phyloP scores from a whole-genome alignment of 2,113 vertebrate genomes.

The Pundamilia nyererei region DNA sequence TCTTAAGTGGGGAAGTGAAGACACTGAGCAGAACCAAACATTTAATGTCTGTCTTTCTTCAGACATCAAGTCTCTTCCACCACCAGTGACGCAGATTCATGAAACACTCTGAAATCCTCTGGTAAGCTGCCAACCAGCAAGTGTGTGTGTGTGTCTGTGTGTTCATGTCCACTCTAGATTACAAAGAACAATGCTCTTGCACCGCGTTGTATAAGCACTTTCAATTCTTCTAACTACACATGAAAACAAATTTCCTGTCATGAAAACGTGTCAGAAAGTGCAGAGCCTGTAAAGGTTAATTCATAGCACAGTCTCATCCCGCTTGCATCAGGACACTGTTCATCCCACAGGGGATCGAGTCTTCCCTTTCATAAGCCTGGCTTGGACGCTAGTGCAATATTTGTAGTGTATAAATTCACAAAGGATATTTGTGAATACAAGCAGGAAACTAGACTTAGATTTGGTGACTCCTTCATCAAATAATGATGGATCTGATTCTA shows the following conservation, averaged over 20 bases:
- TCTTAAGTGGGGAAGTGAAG: background rate
- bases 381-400: background rate
- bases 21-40: slow-evolving; percentile 42
- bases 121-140: slow-evolving; percentile 4
- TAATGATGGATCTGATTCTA: background rate
- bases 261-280: background rate
- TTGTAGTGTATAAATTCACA: background rate
- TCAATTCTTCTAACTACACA: background rate
- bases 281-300: background rate
- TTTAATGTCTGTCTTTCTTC: slow-evolving; percentile 32
- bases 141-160: background rate
- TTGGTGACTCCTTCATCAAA: background rate
- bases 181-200: background rate
- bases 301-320: background rate
- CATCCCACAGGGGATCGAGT: background rate
- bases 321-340: background rate
- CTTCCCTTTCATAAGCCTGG: background rate
- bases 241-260: slow-evolving; percentile 19
- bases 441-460: background rate
- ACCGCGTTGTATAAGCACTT: background rate
- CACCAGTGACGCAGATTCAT: slow-evolving; percentile 36
- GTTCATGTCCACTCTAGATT: background rate
- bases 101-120: slow-evolving; percentile 5
- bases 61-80: slow-evolving; percentile 25
- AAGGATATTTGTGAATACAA: background rate